Percentiles rank a stretch among this genome's conserved stretches.
Conservation (phyloP, 2,888 invertebrate species). For the Drymonia ruficornis region DNA sequence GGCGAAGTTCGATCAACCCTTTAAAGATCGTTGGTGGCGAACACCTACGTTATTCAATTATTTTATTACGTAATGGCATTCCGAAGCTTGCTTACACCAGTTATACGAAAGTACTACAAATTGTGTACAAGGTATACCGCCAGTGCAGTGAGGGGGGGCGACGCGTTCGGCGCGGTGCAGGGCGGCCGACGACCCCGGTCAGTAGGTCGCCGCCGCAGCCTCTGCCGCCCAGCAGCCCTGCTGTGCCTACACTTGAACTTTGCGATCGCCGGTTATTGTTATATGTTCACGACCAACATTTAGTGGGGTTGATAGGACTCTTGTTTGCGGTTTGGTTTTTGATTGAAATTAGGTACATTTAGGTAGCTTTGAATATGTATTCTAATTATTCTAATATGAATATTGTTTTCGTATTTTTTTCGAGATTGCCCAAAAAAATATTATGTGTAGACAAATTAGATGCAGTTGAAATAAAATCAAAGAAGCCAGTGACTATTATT, state of each 20-base stretch:
- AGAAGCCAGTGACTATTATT: too few relatives aligned
- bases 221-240: slow-evolving; percentile 48
- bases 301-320: neutral
- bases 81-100: neutral
- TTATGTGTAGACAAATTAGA: too few relatives aligned
- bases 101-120: neutral
- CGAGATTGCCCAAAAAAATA: too few relatives aligned
- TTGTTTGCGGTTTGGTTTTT: neutral
- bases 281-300: neutral
- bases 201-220: slow-evolving; percentile 72
- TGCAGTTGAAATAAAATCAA: too few relatives aligned
- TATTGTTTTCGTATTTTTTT: too few relatives aligned
- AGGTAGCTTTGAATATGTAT: too few relatives aligned
- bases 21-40: too few relatives aligned
- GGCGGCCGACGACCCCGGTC: slow-evolving; percentile 74
- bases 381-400: too few relatives aligned
- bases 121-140: neutral
- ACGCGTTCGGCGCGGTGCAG: slow-evolving; percentile 53
- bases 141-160: slow-evolving; percentile 13
- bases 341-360: too few relatives aligned
- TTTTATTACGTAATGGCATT: neutral
- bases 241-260: slow-evolving; percentile 74
- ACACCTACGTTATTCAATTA: neutral
- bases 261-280: slow-evolving; percentile 40
- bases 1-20: too few relatives aligned